Conservation (phyloP, 2,113 vertebrate genomes). For the Cynoglossus semilaevis region DNA sequence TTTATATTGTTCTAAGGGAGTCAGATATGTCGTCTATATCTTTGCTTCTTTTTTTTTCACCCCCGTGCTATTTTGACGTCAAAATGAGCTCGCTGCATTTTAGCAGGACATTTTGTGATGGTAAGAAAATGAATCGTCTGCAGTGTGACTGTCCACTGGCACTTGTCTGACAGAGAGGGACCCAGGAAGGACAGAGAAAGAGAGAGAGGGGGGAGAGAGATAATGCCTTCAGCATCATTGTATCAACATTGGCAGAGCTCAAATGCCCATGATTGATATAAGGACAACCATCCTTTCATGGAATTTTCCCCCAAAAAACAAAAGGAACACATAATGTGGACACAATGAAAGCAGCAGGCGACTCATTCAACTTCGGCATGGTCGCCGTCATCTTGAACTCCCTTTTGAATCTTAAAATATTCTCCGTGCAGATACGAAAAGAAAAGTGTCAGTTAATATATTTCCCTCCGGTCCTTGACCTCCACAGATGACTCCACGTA, state of each 20-base stretch:
- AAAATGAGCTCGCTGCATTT: constrained; percentile 22
- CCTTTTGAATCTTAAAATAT: constrained; percentile 54
- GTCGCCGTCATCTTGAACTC: constrained; percentile 52
- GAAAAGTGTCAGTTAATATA: constrained; percentile 33
- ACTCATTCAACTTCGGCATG: constrained; percentile 35
- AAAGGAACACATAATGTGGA: constrained; percentile 6
- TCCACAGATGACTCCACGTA: constrained; percentile 44
- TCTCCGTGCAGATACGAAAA: constrained; percentile 15
- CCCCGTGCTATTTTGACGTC: constrained; percentile 33
- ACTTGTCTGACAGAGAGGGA: constrained; percentile 28
- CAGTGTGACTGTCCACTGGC: constrained; percentile 36
- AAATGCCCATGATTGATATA: constrained; percentile 22
- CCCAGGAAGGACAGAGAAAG: no score
- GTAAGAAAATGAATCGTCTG: no score
- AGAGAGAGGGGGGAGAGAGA: neutral
- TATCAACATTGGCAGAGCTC: constrained; percentile 18
- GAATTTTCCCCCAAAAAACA: constrained; percentile 25
- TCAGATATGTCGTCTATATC: constrained; percentile 48
- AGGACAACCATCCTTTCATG: constrained; percentile 20
- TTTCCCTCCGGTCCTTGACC: constrained; percentile 35
- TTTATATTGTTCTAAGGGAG: constrained; percentile 59
- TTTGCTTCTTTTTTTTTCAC: constrained; percentile 30
- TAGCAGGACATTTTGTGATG: no score
- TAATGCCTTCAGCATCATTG: constrained; percentile 29
- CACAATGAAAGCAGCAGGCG: constrained; percentile 60